Evolutionary conservation across 2,888 invertebrate genomes (phyloP).

Genomic region (Hirtodrosophila duncani): DNA sequence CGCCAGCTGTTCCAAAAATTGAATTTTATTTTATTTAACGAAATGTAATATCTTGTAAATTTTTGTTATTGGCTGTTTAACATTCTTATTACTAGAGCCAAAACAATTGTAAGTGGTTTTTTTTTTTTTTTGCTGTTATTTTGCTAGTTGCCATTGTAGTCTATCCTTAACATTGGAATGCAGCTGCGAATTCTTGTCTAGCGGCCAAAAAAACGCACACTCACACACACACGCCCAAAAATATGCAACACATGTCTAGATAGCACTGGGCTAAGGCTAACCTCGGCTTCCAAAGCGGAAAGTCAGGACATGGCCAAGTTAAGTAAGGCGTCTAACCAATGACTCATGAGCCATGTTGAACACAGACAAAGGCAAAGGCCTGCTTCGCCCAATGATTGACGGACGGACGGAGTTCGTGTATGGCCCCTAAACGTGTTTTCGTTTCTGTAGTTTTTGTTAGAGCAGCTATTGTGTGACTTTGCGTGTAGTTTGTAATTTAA

Average conservation of each 20-base stretch:
- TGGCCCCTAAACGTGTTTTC: conserved; percentile 37
- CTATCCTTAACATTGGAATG: conserved; percentile 45
- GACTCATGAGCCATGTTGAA: conserved; percentile 55
- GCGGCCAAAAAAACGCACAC: conserved; percentile 25
- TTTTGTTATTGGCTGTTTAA: conserved; percentile 24
- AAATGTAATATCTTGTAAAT: conserved; percentile 4
- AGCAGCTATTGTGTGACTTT: conserved; percentile 49
- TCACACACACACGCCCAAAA: conserved; percentile 27
- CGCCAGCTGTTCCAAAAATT: too few species aligned
- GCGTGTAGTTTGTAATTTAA: conserved; percentile 74
- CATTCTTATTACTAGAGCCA: conserved; percentile 27
- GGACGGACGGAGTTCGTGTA: conserved; percentile 30
- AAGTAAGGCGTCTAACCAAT: conserved; percentile 16
- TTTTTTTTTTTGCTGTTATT: conserved; percentile 11
- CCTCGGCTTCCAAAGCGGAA: conserved; percentile 1
- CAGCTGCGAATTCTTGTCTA: conserved; percentile 37
- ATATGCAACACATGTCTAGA: conserved; percentile 49
- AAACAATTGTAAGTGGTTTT: conserved; percentile 1
- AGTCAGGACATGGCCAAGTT: too few species aligned
- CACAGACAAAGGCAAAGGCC: conserved; percentile 23
- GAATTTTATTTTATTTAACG: conserved; percentile 5
- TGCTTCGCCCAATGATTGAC: conserved; percentile 54
- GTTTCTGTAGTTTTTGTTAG: conserved; percentile 1
- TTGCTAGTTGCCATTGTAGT: conserved; percentile 24
- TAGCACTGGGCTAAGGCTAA: conserved; percentile 1